Percentiles rank a stretch among this genome's conserved stretches.
phyloP scores from a whole-genome alignment of 53 echinoderm and acorn worm genomes.

The Astropecten irregularis region DNA sequence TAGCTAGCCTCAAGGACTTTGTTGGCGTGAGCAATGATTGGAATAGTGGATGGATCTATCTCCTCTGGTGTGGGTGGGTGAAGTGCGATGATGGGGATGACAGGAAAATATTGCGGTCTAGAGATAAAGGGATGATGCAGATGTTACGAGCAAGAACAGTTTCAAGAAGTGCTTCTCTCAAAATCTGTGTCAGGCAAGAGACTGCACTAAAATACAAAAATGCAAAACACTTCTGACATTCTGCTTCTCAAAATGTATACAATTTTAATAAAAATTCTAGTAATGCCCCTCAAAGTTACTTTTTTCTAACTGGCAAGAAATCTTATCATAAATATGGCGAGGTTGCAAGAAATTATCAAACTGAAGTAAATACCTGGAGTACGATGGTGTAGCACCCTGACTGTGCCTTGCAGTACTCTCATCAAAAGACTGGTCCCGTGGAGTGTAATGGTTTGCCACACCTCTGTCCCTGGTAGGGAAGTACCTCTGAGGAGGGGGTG shows the following conservation, averaged over 20 bases:
- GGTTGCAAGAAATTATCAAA: no score
- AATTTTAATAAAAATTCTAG: no score
- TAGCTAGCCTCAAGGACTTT: constrained; percentile 38
- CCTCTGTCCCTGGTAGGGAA: not conserved
- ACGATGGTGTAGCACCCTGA: constrained; percentile 15
- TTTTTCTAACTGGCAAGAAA: no score
- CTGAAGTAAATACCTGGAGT: not conserved
- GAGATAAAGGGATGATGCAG: constrained; percentile 17
- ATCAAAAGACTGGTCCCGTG: not conserved
- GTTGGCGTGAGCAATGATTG: constrained; percentile 25
- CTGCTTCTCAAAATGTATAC: no score
- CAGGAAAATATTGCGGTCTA: not conserved
- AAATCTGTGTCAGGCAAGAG: not conserved
- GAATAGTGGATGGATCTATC: constrained; percentile 27
- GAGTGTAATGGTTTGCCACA: not conserved
- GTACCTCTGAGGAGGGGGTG: constrained; percentile 37
- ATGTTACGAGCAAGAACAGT: constrained; percentile 8
- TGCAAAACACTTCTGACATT: no score
- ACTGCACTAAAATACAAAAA: no score
- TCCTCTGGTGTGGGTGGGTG: constrained; percentile 18
- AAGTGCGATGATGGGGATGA: constrained; percentile 27
- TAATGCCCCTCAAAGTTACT: no score
- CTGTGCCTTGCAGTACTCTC: not conserved
- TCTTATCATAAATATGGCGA: no score
- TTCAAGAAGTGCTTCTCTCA: not conserved